These are phyloP conservation scores for Rhynchonema sp. DNA, from an alignment of 2,888 invertebrate genomes.

Conservation along the genomic window DNA sequence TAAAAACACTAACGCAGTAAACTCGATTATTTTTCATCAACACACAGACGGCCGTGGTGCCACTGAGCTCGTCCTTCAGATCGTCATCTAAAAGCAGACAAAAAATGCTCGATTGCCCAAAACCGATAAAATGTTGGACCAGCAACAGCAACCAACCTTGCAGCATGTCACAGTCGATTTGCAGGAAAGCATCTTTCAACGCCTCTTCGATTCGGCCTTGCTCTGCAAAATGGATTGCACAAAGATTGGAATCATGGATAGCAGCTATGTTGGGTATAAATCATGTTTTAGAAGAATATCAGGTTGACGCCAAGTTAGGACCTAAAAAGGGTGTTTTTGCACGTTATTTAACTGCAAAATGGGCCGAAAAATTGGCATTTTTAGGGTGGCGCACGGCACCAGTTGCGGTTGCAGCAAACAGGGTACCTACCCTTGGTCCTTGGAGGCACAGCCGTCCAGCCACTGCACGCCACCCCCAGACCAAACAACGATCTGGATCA, in stretches of 20 bases:
- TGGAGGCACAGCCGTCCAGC: too few species aligned
- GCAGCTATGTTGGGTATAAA: too few species aligned
- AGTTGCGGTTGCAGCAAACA: too few species aligned
- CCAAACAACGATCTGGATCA: too few species aligned
- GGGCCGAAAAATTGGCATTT: too few species aligned
- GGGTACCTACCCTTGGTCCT: not conserved
- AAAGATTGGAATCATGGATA: too few species aligned
- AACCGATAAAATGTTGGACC: not conserved
- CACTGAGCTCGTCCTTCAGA: slow-evolving; percentile 74
- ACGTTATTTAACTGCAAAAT: too few species aligned
- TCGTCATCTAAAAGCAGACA: slow-evolving; percentile 43
- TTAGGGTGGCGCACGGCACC: too few species aligned
- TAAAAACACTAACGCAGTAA: slow-evolving; percentile 47
- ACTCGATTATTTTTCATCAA: slow-evolving; percentile 53
- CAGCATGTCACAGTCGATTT: slow-evolving; percentile 76
- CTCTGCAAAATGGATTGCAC: slow-evolving; percentile 34
- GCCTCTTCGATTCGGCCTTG: slow-evolving; percentile 65
- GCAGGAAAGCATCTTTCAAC: slow-evolving; percentile 67
- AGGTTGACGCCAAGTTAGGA: too few species aligned
- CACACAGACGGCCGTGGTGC: slow-evolving; percentile 70
- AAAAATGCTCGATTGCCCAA: not conserved
- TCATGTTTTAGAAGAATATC: too few species aligned
- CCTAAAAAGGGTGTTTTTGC: too few species aligned
- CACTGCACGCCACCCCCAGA: too few species aligned
- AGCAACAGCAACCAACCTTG: slow-evolving; percentile 31